Evolutionary conservation across 2,113 vertebrate genomes (phyloP), one percentile per base, ranked within the genome.

Genomic region (Regulus satrapa): DNA sequence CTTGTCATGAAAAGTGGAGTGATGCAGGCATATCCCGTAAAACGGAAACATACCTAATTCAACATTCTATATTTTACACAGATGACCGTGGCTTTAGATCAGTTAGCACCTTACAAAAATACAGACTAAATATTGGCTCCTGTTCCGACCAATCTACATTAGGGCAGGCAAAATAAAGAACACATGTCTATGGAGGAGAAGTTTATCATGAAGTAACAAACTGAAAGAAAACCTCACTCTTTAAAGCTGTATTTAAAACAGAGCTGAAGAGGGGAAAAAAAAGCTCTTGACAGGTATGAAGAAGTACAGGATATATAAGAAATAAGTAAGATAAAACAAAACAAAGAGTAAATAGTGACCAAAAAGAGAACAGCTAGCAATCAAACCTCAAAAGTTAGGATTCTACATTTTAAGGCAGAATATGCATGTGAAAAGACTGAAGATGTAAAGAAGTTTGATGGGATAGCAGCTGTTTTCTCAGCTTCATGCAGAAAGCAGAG

Each of bases 161-260:
- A 81, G 8, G 10, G 68, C 34, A 78, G 20, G 43, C 23, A 68
- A 88, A 88, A 58, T 18, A 84, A 81, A 48, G 31, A 64, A 73
- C 49, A 71, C 8, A 2, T 2, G 4, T 38, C 54, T 55, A 49
- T 12, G 9, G 46, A 77, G 9, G 46, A 77, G 43, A 77, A 29
- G 40, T 36, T 69, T 8, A 52, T 45, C 10, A 77, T 49, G 3
- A 81, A 38, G 6, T 19, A 32, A 62, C 28, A 59, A 79, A 64
- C 16, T 25, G 41, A 81, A 51, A 28, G n/a, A n/a, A 55, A 1
- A 0, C 6, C 5, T n/a, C 2, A 1, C 19, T 13, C 24, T 85
- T 86, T 55, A 76, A 63, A 80, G 16, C 5, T 68, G 24, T 43
- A 64, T 64, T 34, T 26, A 63, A 73, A 85, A 84, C 3, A 52